phyloP scores from a whole-genome alignment of 92 coral and sea anemone genomes.

The Pocillopora grandis region DNA sequence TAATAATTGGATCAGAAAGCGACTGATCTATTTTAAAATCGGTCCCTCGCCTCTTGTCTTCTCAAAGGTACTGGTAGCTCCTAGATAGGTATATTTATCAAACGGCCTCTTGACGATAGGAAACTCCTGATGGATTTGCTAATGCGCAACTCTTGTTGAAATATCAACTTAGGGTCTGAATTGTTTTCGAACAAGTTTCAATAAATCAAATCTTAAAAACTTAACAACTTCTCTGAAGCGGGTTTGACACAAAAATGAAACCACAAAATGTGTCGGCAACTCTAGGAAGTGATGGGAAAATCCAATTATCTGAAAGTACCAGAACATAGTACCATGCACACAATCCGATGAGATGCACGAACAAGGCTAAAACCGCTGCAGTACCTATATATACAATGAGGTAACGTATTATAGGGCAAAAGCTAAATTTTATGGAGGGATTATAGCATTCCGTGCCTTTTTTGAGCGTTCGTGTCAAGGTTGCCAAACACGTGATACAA shows the following conservation, averaged over 20 bases:
- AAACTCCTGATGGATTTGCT: background rate
- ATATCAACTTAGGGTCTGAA: no score
- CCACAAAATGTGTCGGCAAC: constrained; percentile 2
- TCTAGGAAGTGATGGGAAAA: constrained; percentile 4
- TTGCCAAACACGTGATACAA: background rate
- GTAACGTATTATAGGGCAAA: background rate
- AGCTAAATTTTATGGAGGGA: background rate
- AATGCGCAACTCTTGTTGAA: no score
- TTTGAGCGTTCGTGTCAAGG: background rate
- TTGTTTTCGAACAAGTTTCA: no score
- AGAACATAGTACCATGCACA: background rate
- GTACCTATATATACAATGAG: background rate
- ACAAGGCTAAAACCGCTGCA: background rate
- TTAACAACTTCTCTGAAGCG: no score
- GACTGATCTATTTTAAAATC: no score
- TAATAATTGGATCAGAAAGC: no score
- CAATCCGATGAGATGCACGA: constrained; percentile 10
- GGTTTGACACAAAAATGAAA: background rate
- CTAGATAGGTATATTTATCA: background rate
- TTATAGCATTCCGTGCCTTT: constrained; percentile 1
- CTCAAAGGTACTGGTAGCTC: no score
- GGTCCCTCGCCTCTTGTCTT: no score
- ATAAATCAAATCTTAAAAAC: no score
- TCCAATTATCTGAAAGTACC: constrained; percentile 16
- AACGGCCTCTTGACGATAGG: constrained; percentile 21